Evolutionary conservation across 2,888 invertebrate species (phyloP).

Genomic region (Agrotis exclamationis): DNA sequence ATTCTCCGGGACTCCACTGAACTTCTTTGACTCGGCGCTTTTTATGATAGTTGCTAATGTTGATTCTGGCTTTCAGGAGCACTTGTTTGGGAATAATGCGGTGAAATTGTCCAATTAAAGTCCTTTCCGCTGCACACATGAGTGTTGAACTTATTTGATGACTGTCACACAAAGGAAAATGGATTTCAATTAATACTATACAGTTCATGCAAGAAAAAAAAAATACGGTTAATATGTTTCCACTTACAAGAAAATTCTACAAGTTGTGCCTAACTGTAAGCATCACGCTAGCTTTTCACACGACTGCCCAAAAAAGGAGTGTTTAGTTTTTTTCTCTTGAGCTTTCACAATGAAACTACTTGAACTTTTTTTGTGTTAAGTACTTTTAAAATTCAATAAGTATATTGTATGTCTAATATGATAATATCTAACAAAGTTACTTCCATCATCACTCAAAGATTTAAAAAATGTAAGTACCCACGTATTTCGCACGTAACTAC

Average conservation of each 20-base stretch:
- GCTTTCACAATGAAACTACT: not conserved
- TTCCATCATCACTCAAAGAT: not conserved
- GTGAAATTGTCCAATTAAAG: too few relatives aligned
- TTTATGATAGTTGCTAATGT: too few relatives aligned
- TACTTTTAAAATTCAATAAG: not conserved
- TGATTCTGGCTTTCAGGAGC: too few relatives aligned
- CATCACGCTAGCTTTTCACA: not conserved
- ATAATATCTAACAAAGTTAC: not conserved
- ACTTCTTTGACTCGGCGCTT: too few relatives aligned
- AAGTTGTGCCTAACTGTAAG: not conserved
- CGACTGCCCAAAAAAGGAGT: too few relatives aligned
- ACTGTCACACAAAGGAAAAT: too few relatives aligned
- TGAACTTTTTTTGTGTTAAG: too few relatives aligned
- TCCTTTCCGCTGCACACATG: too few relatives aligned
- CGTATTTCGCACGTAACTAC: constrained; percentile 5
- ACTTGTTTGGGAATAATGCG: too few relatives aligned
- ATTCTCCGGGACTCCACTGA: too few relatives aligned
- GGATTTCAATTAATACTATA: not conserved
- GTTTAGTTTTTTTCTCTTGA: not conserved
- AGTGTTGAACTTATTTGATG: too few relatives aligned
- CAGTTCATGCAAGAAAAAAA: not conserved
- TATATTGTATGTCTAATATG: not conserved
- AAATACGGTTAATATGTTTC: not conserved
- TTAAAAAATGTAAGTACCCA: not conserved
- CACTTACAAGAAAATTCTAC: not conserved